Base-by-base conservation (phyloP, 2,113 vertebrate genomes). In the Oophaga pumilio region DNA sequence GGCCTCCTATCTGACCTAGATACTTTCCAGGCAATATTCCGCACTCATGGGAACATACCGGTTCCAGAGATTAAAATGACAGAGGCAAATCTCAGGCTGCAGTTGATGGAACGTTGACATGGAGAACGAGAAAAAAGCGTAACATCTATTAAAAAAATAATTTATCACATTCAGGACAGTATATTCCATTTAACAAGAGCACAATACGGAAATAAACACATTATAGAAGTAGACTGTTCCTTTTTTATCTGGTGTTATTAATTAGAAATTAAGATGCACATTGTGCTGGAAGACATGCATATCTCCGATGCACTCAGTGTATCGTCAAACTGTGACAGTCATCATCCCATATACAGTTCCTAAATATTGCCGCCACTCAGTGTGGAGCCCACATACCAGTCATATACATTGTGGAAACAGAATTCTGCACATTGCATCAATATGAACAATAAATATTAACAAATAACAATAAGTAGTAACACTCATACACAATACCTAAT, bases 1-100 rank as follows among this genome's bases (percentile, higher is more conserved):
- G 62, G 81, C 33, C 81, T 43, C 62, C 81, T 83, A 83, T 83
- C 81, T 83, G 81, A 83, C 81, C 81, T 83, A 83, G 81, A 83
- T 83, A 68, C 62, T 69, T 83, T 50, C 57, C 43, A 83, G 62
- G 33, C 81, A 83, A 83, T 83, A 69, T 83, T 83, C 81, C 1
- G 20, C 62, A 83, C 62, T 69, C 81, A 53, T 14, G 49, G 81
- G 62, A 83, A 83, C 8, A 13, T 24, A 69, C 12, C 81, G n/a
- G 81, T 68, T 83, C n/a, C 49, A 69, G 49, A 83, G 81, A 69
- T 83, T 83, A 83, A 68, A 83, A 68, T 69, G 62, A 83, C 43
- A 83, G 81, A 69, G 50, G 62, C n/a, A 68, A 83, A 66, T 82
- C 80, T 24, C 13, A 52, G 28, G 33, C 43, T 28, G 43, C 14